These are phyloP conservation scores for Typhlichthys subterraneus DNA, from an alignment of 2,797 vertebrate genomes.

Conservation along the genomic window DNA sequence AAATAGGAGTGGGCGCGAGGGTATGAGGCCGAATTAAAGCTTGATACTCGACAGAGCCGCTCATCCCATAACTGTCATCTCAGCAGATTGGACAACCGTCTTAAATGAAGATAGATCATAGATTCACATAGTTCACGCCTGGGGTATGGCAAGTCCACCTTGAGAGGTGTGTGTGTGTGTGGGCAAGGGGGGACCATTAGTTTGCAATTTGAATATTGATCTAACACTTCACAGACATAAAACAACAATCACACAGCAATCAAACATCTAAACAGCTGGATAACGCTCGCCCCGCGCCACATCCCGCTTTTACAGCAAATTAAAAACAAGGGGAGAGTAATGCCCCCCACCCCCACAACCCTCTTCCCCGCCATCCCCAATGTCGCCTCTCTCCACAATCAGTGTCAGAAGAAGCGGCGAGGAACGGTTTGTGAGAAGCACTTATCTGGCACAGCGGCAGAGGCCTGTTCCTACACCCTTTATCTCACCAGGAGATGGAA, in stretches of 20 bases:
- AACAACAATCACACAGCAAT: conserved; percentile 39
- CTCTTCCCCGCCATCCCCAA: conserved; percentile 71
- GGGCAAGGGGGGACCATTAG: conserved; percentile 29
- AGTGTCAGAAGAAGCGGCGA: conserved; percentile 80
- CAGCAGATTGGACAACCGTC: conserved; percentile 65
- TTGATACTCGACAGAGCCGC: conserved; percentile 73
- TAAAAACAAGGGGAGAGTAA: conserved; percentile 70
- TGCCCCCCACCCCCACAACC: conserved; percentile 38
- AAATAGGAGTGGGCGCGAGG: conserved; percentile 78
- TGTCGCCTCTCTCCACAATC: conserved; percentile 83
- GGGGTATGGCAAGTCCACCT: conserved; percentile 56
- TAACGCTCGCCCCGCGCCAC: conserved; percentile 36
- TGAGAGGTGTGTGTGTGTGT: conserved; percentile 33
- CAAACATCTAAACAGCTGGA: conserved; percentile 30
- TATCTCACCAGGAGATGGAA: conserved; percentile 91
- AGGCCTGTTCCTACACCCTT: conserved; percentile 89
- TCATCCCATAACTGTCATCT: conserved; percentile 75
- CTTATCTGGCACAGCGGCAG: conserved; percentile 84
- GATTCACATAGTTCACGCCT: conserved; percentile 62
- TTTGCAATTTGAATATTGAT: conserved; percentile 59
- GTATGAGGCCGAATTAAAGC: conserved; percentile 79
- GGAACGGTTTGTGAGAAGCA: conserved; percentile 82
- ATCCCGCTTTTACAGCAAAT: conserved; percentile 60
- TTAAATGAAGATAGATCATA: conserved; percentile 75
- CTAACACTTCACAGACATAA: conserved; percentile 38